Base-by-base conservation (phyloP, 1,140 invertebrate genomes). In the Hetaerina americana region DNA sequence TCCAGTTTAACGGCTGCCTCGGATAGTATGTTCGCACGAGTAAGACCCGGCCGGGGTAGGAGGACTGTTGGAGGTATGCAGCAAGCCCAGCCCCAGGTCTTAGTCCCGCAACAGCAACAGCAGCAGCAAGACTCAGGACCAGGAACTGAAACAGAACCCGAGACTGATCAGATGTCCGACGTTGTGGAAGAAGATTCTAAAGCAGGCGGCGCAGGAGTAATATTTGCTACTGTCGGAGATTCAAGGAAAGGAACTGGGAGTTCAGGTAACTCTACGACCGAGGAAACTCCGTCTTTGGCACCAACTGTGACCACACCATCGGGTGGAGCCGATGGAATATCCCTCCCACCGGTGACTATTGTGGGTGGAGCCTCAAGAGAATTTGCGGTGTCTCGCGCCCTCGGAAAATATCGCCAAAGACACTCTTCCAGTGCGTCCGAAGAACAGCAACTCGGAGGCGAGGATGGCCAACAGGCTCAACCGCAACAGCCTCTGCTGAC, bases 341-440 rank as follows among this genome's bases (percentile, higher is more conserved):
- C 78, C 66, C 76, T 86, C 27, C 83, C 84, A 2, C 82, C 83
- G 8, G 85, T 86, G 15, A 80, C 82, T 29, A 70, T 83, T 24
- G 81, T 85, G 71, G 86, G 83, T 66, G 87, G 87, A 31, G 85
- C 87, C 5, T 89, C 87, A 69, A 87, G 91, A 86, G 91, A 94
- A 80, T 94, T 93, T 79, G 91, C 91, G 0, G 92, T 92, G 3
- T 93, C 91, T 0, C 81, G 91, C 77, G 91, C 91, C 0, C 80
- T 94, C 40, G 91, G 90, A 26, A 92, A 92, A 82, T 94, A 93
- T 79, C 82, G 91, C 69, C 85, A 92, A 77, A 83, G 90, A 74
- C 91, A 92, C 77, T 88, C 88, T 66, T 88, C 87, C 18, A 87
- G 87, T 24, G 87, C 87, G 18, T 71, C 31, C 5, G 87, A 89